Conservation (phyloP, 2,797 vertebrate species). For the Coregonus sp. region DNA sequence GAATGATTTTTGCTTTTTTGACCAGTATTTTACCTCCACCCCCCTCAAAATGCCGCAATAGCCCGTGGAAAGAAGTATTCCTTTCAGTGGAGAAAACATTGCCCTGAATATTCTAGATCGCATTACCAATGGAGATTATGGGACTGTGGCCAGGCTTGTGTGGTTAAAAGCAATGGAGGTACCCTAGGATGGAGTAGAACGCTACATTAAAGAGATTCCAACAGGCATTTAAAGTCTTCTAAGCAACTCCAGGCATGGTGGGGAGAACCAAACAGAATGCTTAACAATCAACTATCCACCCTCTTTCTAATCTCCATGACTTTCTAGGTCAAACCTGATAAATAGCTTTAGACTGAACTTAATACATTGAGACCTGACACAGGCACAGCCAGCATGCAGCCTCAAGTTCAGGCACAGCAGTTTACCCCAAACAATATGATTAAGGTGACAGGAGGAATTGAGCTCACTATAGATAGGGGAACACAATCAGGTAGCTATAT, state of each 20-base stretch:
- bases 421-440: conserved; percentile 44
- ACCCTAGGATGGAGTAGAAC: conserved; percentile 47
- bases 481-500: conserved; percentile 24
- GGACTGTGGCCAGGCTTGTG: conserved; percentile 29
- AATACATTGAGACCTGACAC: conserved; percentile 67
- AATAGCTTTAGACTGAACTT: conserved; percentile 74
- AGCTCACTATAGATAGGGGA: conserved; percentile 20
- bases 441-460: conserved; percentile 43
- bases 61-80: neutral
- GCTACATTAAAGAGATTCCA: conserved; percentile 50
- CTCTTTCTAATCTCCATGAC: conserved; percentile 72
- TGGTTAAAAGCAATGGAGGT: conserved; percentile 33
- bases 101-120: conserved; percentile 31
- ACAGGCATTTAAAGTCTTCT: conserved; percentile 58
- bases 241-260: conserved; percentile 47
- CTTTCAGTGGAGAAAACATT: conserved; percentile 18
- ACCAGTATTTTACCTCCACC: conserved; percentile 19
- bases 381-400: conserved; percentile 45
- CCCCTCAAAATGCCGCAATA: conserved; percentile 10
- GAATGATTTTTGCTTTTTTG: conserved; percentile 1
- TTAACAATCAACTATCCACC: conserved; percentile 69
- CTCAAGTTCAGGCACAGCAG: conserved; percentile 60
- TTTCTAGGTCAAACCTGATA: conserved; percentile 70
- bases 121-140: conserved; percentile 41
- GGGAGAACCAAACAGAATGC: conserved; percentile 57